phyloP scores from a whole-genome alignment of 2,797 vertebrate genomes.

The Eptatretus atami region DNA sequence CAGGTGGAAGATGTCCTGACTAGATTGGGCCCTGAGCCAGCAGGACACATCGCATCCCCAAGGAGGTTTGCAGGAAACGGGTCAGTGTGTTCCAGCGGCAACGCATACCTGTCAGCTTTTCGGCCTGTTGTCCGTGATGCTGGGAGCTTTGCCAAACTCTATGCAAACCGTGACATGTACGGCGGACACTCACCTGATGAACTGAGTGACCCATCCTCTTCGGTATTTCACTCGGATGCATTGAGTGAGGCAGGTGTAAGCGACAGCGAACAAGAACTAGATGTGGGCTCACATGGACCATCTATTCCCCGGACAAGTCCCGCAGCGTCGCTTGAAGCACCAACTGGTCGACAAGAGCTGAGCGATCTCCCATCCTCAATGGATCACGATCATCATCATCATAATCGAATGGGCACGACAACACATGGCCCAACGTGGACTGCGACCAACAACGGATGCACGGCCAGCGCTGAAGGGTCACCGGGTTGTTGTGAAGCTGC shows the following conservation, averaged over 20 bases:
- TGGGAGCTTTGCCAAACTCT: slow-evolving; percentile 78
- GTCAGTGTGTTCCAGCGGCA: slow-evolving; percentile 20
- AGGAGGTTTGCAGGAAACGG: slow-evolving; percentile 16
- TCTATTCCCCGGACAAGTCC: no score
- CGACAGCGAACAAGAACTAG: slow-evolving; percentile 11
- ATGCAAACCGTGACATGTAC: slow-evolving; percentile 41
- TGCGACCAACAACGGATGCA: no score
- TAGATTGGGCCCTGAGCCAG: slow-evolving; percentile 12
- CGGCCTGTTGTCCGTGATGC: slow-evolving; percentile 64
- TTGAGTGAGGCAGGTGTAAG: slow-evolving; percentile 46
- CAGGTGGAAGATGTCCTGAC: slow-evolving; percentile 16
- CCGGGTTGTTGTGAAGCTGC: no score
- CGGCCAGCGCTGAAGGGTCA: no score
- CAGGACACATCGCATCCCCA: slow-evolving; percentile 12
- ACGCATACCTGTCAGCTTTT: slow-evolving; percentile 63
- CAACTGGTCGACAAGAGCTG: no score
- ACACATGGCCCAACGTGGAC: no score
- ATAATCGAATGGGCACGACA: no score
- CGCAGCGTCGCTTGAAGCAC: no score
- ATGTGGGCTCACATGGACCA: slow-evolving; percentile 37
- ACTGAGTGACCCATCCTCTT: slow-evolving; percentile 56
- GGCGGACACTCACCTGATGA: slow-evolving; percentile 63
- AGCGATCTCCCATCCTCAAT: no score
- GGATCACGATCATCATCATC: no score
- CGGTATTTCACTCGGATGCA: slow-evolving; percentile 32